Evolutionary conservation across 2,797 vertebrate genomes (phyloP), one percentile per base, ranked within the genome.

Genomic region (Lagothrix lagotricha): DNA sequence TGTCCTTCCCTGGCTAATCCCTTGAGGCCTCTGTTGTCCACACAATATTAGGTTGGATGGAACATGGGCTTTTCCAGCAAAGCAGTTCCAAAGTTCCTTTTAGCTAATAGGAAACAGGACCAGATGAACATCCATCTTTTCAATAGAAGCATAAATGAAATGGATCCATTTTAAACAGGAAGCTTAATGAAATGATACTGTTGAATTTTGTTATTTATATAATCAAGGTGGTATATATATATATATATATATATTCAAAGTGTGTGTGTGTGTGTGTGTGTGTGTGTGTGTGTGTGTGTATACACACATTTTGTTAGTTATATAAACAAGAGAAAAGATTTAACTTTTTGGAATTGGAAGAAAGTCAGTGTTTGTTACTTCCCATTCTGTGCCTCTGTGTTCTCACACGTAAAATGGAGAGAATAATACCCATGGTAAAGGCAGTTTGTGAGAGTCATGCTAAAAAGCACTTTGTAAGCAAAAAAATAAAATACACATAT

Each of bases 1-100:
- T 39, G 39, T 94, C 96, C 93, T 96, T 97, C 83, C 84, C 84
- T 67, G 52, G 94, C 20, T 88, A 96, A 95, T 83, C 96, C 96
- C 97, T 95, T 0, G 4, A 95, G 96, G 97, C 88, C 77, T 90
- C 92, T 61, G 92, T 81, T 90, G 96, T 93, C 88, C 41, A 94
- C 90, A 82, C 73, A 36, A 14, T 67, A 30, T 41, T 46, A 58
- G 89, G 83, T 50, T 48, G 72, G 54, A 61, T 2, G 39, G 87
- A 77, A 57, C 48, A 3, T 11, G 7, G 28, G 57, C 57, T 52
- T 58, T 15, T 39, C 7, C 20, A 28, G 80, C 10, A 50, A n/a
- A 33, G 39, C 1, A 2, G 44, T 24, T 44, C n/a, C 58, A 36
- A 26, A 54, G 4, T 76, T 72, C 73, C 80, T 70, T 90, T 94